Base-by-base conservation (phyloP, 1,140 invertebrate genomes). In the Heliconius hermathena region DNA sequence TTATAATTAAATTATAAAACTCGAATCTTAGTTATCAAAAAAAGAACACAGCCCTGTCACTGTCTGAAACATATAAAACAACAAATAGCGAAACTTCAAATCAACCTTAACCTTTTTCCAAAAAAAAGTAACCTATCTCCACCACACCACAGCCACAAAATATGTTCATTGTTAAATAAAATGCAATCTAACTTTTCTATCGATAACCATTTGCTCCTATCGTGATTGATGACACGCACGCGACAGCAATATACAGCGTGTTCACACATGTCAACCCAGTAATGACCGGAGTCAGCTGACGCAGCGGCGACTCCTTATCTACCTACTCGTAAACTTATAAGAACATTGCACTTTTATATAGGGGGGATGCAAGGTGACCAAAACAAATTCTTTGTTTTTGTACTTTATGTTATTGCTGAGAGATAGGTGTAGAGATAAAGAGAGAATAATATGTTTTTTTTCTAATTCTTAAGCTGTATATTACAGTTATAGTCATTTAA, bases 291-390 rank as follows among this genome's bases (percentile, higher is more conserved):
- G 83, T 87, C 89, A 91, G 88, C 89, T 91, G 89, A 89, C 87
- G 88, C 84, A 77, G 81, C 81, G 82, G 71, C 83, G 82, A 91
- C 80, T 90, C 88, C 71, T 81, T 81, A 81, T 90, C 88, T 91
- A 87, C 13, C 88, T 91, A 87, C 41, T 46, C 41, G 41, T 46
- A 46, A 92, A 89, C 86, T 87, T 49, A 71, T 88, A 82, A 88
- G 85, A 80, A 84, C 83, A 81, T 82, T 87, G 82, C 87, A 85
- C 87, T 89, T 81, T 78, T 79, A 73, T 77, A 81, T 80, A 82
- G 79, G 77, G 73, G 73, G 71, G 54, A 76, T 71, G 52, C 73
- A 29, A 75, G 71, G 60, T 54, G 74, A 73, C 71, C 54, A 57
- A 46, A 70, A 66, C 60, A 79, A 80, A 38, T 33, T 49, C 52